Evolutionary conservation across 30 jellyfish, hydroid and myxozoan species (phyloP), one percentile per base, ranked within the genome.

Genomic region (Euphysa ruthae): DNA sequence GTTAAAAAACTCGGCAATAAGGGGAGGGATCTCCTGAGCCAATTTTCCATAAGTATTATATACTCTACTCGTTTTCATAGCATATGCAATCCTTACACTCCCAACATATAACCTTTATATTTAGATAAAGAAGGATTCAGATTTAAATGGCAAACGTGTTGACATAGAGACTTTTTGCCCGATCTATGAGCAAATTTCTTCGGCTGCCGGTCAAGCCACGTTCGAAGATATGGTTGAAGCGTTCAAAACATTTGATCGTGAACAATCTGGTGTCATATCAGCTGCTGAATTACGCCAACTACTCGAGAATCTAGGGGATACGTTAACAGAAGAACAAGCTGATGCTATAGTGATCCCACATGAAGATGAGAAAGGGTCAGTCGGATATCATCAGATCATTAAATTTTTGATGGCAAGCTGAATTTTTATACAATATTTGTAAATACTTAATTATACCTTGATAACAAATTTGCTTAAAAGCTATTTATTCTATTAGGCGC

Each of bases 191-290:
- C 97, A 87, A 46, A 23, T 79, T 29, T 73, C 86, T 16, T 61
- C 42, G 42, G 54, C 75, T 34, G 87, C 93, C 15, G 72, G 83
- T 19, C 85, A 72, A 50, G 97, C 93, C 1, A 68, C 93, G 31
- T 76, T 46, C 71, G 97, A 73, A 50, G 97, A 87, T 49, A 79
- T 87, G 94, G 93, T 60, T 13, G 97, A 87, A 56, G 97, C 93
- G 0, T 63, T 87, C 78, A 79, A 79, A 34, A 87, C 97, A 21
- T 87, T 73, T 54, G 97, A 87, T 68, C 73, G 93, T n/a, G 97
- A 87, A 23, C 87, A 74, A 34, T 69, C 93, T 27, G 97, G 97
- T n/a, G 70, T 58, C 58, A 62, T 87, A n/a, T 61, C 91, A 3
- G 94, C 93, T 0, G 97, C 94, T 13, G 94, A 87, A 56, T 43